Percentiles rank a stretch among this genome's conserved stretches.
Evolutionary conservation across 2,113 vertebrate genomes (phyloP).

Genomic region (Ochotona curzoniae): DNA sequence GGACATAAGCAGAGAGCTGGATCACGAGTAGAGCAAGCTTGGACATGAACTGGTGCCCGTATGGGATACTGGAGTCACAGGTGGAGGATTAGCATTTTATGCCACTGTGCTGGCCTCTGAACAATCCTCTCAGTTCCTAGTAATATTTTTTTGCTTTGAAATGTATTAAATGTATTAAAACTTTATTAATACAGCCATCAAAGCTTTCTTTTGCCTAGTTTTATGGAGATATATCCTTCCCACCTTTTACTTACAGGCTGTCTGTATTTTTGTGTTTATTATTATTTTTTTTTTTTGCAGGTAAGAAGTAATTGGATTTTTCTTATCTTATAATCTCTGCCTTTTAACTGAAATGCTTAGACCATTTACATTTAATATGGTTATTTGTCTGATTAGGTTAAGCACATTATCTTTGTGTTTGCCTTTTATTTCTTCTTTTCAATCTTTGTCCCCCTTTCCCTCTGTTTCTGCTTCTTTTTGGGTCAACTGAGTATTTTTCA

Average conservation of each 20-base stretch:
- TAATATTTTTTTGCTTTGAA: slow-evolving; percentile 29
- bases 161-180: slow-evolving; percentile 31
- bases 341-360: not conserved
- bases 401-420: not conserved
- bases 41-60: no score
- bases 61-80: no score
- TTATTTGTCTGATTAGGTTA: not conserved
- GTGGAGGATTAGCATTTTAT: no score
- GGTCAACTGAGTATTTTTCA: slow-evolving; percentile 3
- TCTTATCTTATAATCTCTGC: not conserved
- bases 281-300: not conserved
- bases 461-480: slow-evolving; percentile 12
- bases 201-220: not conserved
- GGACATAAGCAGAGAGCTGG: no score
- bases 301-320: not conserved
- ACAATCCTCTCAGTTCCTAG: no score
- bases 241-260: slow-evolving; percentile 30
- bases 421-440: not conserved
- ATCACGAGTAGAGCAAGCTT: no score
- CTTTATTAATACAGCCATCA: not conserved
- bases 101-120: no score
- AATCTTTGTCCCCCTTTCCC: not conserved
- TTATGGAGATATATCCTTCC: not conserved
- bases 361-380: not conserved
- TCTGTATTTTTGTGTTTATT: not conserved